Evolutionary conservation across 2,797 vertebrate genomes (phyloP), one percentile per base, ranked within the genome.

Genomic region (Rachycentron canadum): DNA sequence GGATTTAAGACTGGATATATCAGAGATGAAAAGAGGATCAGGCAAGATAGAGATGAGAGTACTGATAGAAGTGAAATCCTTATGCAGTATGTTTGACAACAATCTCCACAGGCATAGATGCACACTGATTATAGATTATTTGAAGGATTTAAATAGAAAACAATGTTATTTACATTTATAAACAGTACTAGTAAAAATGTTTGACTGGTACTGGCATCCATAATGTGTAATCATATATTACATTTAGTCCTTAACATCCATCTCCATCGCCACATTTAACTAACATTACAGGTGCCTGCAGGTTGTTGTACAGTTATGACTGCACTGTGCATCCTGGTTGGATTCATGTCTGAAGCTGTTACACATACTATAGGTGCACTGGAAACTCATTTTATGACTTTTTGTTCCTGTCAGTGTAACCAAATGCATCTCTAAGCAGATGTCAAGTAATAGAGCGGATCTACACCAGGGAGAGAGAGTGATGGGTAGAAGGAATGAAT

Each of bases 1-100:
- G 79, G 84, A 77, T 82, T 87, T 76, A 79, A 66, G 68, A 61
- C 69, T 23, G 68, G 49, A 77, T 77, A 71, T 58, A 55, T 62
- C 14, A 52, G 52, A 63, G 26, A 69, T 53, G 56, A 71, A 81
- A 85, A 84, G 58, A 80, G 76, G 69, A 83, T 75, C 78, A 45
- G 59, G 25, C 40, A 34, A 63, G 38, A 83, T 9, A 63, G 21
- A 78, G 61, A 62, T 12, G 30, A 41, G 26, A 63, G 69, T 49
- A 60, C 5, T 36, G 70, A 68, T 56, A 47, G 32, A 60, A 81
- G 66, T 38, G 9, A 74, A 83, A 59, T 38, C 63, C 34, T 41
- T 45, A 16, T 13, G 47, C 28, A 55, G n/a, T 9, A 17, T 13
- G 28, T 59, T 30, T 70, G 47, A 41, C 65, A 73, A 66, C 32